Conservation (phyloP, 2,113 vertebrate species). For the Emydura subglobosa region DNA sequence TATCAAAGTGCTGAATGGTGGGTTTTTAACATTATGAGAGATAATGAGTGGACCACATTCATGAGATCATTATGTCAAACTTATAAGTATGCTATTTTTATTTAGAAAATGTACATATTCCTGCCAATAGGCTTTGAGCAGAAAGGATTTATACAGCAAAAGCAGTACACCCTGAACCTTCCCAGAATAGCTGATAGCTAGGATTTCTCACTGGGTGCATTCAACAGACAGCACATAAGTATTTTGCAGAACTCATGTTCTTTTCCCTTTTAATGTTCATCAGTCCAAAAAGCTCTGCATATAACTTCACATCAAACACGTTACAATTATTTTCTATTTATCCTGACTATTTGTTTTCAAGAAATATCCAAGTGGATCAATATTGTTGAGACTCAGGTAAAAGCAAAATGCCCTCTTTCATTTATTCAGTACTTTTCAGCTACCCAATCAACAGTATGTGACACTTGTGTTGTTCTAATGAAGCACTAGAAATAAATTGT, state of each 20-base stretch:
- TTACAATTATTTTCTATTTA: background rate
- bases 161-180: background rate
- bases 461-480: background rate
- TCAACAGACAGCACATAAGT: background rate
- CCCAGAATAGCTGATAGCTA: background rate
- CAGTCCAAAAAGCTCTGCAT: background rate
- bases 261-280: background rate
- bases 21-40: background rate
- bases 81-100: background rate
- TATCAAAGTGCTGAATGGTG: background rate
- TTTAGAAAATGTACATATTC: background rate
- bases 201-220: background rate
- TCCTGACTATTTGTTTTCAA: background rate
- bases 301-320: background rate
- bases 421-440: background rate
- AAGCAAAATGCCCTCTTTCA: background rate
- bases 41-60: background rate
- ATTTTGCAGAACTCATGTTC: background rate
- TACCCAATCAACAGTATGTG: background rate
- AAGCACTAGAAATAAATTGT: background rate
- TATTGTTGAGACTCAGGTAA: background rate
- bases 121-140: background rate
- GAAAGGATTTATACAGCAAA: background rate
- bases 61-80: background rate
- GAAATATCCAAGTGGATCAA: background rate